Evolutionary conservation across 2,797 vertebrate species (phyloP), one percentile per base, ranked within the genome.

Genomic region (Ciconia nigra): DNA sequence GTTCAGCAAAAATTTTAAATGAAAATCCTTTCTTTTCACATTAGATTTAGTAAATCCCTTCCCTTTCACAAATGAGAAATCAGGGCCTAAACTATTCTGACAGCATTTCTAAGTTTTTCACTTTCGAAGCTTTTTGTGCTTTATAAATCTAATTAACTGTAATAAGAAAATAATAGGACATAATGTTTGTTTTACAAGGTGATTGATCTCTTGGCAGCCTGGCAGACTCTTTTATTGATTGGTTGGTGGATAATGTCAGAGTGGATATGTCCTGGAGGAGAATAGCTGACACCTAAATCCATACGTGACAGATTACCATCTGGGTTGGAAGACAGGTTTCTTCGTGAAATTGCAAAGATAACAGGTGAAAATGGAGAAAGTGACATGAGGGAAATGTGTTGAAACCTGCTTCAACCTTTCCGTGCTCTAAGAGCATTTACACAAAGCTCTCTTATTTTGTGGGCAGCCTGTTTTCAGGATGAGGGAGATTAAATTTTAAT

Each of bases 271-370:
- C 97, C 97, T 92, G 92, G 65, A 97, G 96, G 93, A 84, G 93
- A 95, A 96, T 92, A 94, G 83, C 81, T 96, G 96, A 97, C 94
- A 96, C 89, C 87, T 95, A 97, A 96, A 98, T 97, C 94, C 96
- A 54, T 93, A 66, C 84, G 92, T 98, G 96, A 97, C 95, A 97
- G 96, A 96, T 98, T 95, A 93, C 90, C 92, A 85, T 95, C 95
- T 95, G 94, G 90, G 93, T 95, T 95, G 93, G 93, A 95, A 94
- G 85, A 83, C 95, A 93, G 79, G 77, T 94, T 95, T 91, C 89
- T 92, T 93, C 19, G 1, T 83, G 81, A 91, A 96, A 96, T 86
- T 87, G 92, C 26, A 66, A 89, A 97, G 90, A 96, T 94, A 96
- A 93, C 90, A 97, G 95, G 90, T 96, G 96, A 96, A 97, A 96